Evolutionary conservation across 1,140 invertebrate genomes (phyloP), one percentile per base, ranked within the genome.

Genomic region (Hyles vespertilio): DNA sequence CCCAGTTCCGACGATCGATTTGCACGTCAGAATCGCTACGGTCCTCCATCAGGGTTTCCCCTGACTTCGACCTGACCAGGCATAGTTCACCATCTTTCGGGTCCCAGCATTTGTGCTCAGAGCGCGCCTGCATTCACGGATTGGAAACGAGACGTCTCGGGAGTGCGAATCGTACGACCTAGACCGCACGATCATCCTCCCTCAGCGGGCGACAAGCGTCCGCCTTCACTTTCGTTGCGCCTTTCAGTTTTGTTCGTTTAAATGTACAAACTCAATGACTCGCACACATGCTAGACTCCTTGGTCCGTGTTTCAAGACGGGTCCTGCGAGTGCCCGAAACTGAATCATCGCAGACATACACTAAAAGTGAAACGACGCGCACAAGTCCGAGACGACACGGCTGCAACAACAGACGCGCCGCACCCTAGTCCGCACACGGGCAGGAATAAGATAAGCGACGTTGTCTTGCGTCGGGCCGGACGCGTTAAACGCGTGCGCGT

Each of bases 301-400:
- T 96, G 94, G 94, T 96, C 95, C 94, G 94, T 96, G 94, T 96
- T 96, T 96, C 94, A 95, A 96, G 95, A 96, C 94, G 94, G 94
- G 94, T 94, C 93, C 91, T 91, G 91, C 91, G 91, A 91, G 90
- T 90, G 89, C 89, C 91, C 91, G 90, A 92, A 91, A 85, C 90
- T 88, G 80, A 84, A 88, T 82, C 90, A 88, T 88, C 89, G 89
- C 89, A 60, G 89, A 91, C 89, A 65, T 82, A 82, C 40, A 11
- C 40, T 3, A 7, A 11, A 22, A 22, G 22, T 22, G 22, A 22
- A n/a, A 11, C 33, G 66, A 68, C 75, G 77, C 62, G 81, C 78
- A 82, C 80, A 57, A 59, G 88, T 88, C 81, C 79, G 86, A 88
- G 82, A 83, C 79, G 70, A 60, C 79, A 84, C 79, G 83, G 81